Base-by-base conservation (phyloP, 2,797 vertebrate genomes). In the Pagetopsis macropterus region DNA sequence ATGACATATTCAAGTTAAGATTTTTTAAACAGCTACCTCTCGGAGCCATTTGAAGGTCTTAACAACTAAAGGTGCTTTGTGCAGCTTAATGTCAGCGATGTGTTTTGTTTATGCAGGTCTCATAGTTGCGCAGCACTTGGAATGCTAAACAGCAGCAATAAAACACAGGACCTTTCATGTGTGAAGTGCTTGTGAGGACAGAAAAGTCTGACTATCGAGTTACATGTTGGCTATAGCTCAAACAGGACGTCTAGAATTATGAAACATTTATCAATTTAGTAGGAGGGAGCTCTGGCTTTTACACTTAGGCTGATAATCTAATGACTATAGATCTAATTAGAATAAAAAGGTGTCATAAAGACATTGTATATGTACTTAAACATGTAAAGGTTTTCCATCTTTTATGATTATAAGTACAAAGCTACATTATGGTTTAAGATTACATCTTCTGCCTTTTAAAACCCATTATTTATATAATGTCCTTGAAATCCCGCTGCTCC, bases 181-280 rank as follows among this genome's bases (percentile, higher is more conserved):
- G 41, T 40, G 40, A 61, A 76, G 72, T 21, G 69, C 65, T 72
- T 66, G 43, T 80, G 75, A 78, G 84, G 80, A 79, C 73, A 72
- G 72, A 78, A 54, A 73, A 77, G 56, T 81, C 76, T 49, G 70
- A 70, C 70, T 40, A 8, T 31, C 33, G 71, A 76, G 40, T 50
- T 46, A 46, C 56, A 48, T 12, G 57, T 62, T 77, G 50, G 74
- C 72, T 65, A 78, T 87, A 83, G 71, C 83, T 92, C 84, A 85
- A 81, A 77, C 48, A 55, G 59, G 65, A 83, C 50, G 45, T 84
- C 54, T 63, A 55, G 58, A 81, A 78, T 72, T 60, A 84, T 81
- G 70, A 84, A 88, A 89, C 84, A 90, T 88, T 86, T 81, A 85
- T 79, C 62, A 76, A 75, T 70, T 67, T 57, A 50, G 68, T 67